Conservation (phyloP, 2,113 vertebrate species). For the Cyrtonyx montezumae region DNA sequence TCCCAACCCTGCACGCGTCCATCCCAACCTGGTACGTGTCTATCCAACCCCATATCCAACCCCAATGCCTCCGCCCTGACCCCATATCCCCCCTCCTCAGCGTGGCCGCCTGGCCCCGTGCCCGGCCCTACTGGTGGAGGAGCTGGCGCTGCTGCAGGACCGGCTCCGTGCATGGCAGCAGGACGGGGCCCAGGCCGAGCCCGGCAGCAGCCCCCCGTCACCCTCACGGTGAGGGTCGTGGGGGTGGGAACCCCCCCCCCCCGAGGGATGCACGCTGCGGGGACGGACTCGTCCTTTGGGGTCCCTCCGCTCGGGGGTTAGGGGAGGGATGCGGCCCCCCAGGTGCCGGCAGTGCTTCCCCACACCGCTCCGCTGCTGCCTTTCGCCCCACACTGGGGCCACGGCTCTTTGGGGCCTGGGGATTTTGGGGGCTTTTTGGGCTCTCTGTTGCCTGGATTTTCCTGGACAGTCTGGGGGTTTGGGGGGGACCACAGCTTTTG, state of each 20-base stretch:
- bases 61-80: too few species aligned
- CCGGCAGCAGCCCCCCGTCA: accelerated
- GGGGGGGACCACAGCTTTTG: too few species aligned
- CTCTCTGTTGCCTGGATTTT: too few species aligned
- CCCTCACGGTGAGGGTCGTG: background rate
- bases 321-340: background rate
- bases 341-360: background rate
- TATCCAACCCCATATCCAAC: background rate
- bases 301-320: background rate
- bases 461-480: too few species aligned
- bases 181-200: background rate
- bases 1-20: too few species aligned
- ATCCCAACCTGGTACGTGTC: background rate
- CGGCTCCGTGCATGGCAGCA: conserved; percentile 43
- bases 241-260: background rate
- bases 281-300: background rate
- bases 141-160: conserved; percentile 73
- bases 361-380: background rate
- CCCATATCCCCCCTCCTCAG: background rate
- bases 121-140: conserved; percentile 52
- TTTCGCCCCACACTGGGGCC: background rate
- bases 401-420: too few species aligned
- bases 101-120: conserved; percentile 48
- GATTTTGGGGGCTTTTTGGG: too few species aligned
- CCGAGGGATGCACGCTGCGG: too few species aligned